phyloP scores from a whole-genome alignment of 1,140 invertebrate species.

The Subanguina moxae region DNA sequence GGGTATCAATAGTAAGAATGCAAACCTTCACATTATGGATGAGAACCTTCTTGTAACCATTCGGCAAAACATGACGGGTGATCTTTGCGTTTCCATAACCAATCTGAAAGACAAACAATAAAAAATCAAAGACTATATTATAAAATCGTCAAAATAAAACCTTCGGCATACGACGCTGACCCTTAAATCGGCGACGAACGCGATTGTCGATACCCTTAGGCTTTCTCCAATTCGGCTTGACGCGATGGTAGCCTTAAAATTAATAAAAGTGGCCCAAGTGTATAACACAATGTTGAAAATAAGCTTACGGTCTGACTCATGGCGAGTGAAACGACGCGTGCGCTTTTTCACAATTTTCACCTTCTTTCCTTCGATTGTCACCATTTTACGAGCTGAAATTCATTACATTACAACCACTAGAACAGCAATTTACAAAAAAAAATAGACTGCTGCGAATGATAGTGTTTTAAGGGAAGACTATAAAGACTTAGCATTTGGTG shows the following conservation, averaged over 20 bases:
- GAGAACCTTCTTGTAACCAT: constrained; percentile 89
- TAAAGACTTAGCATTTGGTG: too few relatives aligned
- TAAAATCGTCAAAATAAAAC: too few relatives aligned
- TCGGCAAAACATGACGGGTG: constrained; percentile 87
- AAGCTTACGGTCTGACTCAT: constrained; percentile 43
- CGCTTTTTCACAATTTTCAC: constrained; percentile 51
- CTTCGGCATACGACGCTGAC: constrained; percentile 92
- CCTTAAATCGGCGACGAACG: constrained; percentile 95
- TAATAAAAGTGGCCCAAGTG: too few relatives aligned
- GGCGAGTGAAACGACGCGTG: constrained; percentile 49
- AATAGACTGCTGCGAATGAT: too few relatives aligned
- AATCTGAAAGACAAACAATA: constrained; percentile 64
- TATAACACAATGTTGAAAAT: too few relatives aligned
- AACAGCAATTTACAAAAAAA: background rate
- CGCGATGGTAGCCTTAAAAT: constrained; percentile 36
- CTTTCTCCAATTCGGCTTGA: constrained; percentile 77
- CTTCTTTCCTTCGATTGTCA: constrained; percentile 45
- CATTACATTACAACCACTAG: background rate
- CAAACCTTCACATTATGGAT: constrained; percentile 76
- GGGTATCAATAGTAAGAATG: background rate
- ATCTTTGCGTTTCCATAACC: constrained; percentile 89
- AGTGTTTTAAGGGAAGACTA: too few relatives aligned
- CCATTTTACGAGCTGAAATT: constrained; percentile 36
- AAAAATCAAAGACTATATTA: constrained; percentile 47
- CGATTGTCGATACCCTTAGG: constrained; percentile 99